These are phyloP conservation scores for Suricata suricatta DNA, from an alignment of 2,113 vertebrate genomes.

Conservation along the genomic window DNA sequence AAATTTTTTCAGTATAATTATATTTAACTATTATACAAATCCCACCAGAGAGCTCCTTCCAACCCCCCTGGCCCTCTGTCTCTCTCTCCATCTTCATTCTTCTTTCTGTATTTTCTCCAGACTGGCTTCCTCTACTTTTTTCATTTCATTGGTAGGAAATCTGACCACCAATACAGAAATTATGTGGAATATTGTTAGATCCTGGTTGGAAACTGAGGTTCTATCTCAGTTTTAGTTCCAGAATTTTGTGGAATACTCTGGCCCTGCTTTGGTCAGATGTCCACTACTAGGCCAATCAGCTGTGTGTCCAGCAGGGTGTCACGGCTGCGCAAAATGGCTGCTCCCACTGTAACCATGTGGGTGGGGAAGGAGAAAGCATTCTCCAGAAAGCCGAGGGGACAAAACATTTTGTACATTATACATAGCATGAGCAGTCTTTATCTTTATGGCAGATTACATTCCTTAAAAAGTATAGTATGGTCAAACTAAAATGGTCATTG, in stretches of 20 bases:
- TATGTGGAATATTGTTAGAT: background rate
- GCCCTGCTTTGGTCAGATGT: background rate
- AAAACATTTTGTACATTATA: background rate
- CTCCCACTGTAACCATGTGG: background rate
- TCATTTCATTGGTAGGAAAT: background rate
- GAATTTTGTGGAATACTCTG: background rate
- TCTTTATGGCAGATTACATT: background rate
- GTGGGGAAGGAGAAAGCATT: background rate
- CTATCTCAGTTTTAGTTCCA: background rate
- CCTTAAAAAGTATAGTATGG: background rate
- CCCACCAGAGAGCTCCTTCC: background rate
- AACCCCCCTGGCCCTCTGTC: background rate
- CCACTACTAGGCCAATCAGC: background rate
- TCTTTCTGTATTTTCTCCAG: background rate
- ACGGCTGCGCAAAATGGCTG: background rate
- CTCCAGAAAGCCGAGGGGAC: background rate
- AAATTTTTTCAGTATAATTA: background rate
- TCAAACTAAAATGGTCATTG: background rate
- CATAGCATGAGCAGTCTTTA: background rate
- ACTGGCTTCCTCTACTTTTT: background rate
- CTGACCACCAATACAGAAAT: background rate
- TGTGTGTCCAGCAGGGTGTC: background rate
- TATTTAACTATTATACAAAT: background rate
- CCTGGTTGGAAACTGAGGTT: background rate
- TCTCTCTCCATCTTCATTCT: background rate